Base-by-base conservation (phyloP, 2,113 vertebrate genomes). In the Atlantisia rogersi region DNA sequence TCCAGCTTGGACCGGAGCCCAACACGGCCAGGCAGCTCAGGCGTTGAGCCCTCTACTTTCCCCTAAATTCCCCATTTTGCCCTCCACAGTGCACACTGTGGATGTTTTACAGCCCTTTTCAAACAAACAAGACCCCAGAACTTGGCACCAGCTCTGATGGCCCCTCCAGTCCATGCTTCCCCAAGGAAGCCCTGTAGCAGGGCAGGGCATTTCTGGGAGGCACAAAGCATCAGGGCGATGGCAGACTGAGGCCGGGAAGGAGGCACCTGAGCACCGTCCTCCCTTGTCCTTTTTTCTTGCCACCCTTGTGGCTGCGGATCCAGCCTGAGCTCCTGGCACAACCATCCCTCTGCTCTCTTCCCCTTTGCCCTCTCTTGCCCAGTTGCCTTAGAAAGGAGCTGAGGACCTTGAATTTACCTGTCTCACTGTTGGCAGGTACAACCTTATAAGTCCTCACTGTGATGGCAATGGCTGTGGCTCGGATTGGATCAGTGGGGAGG, bases 1-100 rank as follows among this genome's bases (percentile, higher is more conserved):
- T 32, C 69, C 52, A 58, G 12, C 78, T 42, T 64, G 29, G 35
- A 85, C 26, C 3, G 17, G 35, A 68, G 3, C 35, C 58, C 46
- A 58, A 2, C 0, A 1, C 0, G 3, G 19, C 37, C 56, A 29
- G 56, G 42, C 22, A 68, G 22, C 44, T 71, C 25, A 52, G 37
- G 26, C 16, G 24, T 21, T 19, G 42, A 87, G 9, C 21, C 15
- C 29, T 40, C 35, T 60, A 0, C 71, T 50, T 89, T 84, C 40
- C 52, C 40, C 31, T 52, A 8, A 12, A 35, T 21, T 84, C 29
- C 22, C 7, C 4, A 7, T 65, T 81, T 92, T 82, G 11, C 39
- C 37, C 46, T 69, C 55, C 6, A 13, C 31, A 20, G 21, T 17
- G 16, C 15, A n/a, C 0, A 0, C 15, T 67, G 8, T 40, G 9